phyloP scores from a whole-genome alignment of 2,797 vertebrate genomes.

The Amblyopsis hoosieri region DNA sequence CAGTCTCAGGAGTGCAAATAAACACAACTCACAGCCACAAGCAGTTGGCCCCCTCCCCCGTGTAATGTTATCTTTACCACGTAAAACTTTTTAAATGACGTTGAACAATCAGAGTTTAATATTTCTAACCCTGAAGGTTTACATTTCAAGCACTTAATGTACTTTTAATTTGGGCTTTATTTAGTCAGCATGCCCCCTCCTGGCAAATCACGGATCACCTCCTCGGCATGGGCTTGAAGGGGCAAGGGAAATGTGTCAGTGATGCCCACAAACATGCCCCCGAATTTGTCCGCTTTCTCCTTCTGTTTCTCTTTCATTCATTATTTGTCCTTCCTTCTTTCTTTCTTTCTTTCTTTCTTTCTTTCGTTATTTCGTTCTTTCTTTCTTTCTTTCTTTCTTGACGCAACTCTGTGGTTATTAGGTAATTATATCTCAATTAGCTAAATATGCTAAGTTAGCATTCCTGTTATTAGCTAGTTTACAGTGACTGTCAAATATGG shows the following conservation, averaged over 20 bases:
- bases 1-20: slow-evolving; percentile 73
- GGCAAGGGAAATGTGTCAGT: slow-evolving; percentile 49
- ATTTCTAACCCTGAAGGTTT: slow-evolving; percentile 65
- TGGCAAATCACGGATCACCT: slow-evolving; percentile 59
- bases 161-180: slow-evolving; percentile 73
- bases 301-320: background rate
- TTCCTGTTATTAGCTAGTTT: slow-evolving; percentile 10
- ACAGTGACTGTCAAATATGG: background rate
- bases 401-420: background rate
- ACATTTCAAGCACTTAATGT: slow-evolving; percentile 71
- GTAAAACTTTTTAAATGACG: slow-evolving; percentile 75
- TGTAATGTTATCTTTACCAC: slow-evolving; percentile 68
- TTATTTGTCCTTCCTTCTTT: background rate
- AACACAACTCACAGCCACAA: slow-evolving; percentile 60
- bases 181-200: slow-evolving; percentile 62
- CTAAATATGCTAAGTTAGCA: background rate
- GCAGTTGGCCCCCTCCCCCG: slow-evolving; percentile 50
- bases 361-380: no score
- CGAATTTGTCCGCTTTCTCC: slow-evolving; percentile 11
- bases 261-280: slow-evolving; percentile 41
- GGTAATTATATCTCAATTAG: background rate
- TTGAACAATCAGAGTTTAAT: slow-evolving; percentile 69
- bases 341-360: background rate
- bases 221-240: slow-evolving; percentile 27
- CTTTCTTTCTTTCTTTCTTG: background rate